These are phyloP conservation scores for Strigops habroptila DNA, from an alignment of 2,113 vertebrate species.

Conservation along the genomic window DNA sequence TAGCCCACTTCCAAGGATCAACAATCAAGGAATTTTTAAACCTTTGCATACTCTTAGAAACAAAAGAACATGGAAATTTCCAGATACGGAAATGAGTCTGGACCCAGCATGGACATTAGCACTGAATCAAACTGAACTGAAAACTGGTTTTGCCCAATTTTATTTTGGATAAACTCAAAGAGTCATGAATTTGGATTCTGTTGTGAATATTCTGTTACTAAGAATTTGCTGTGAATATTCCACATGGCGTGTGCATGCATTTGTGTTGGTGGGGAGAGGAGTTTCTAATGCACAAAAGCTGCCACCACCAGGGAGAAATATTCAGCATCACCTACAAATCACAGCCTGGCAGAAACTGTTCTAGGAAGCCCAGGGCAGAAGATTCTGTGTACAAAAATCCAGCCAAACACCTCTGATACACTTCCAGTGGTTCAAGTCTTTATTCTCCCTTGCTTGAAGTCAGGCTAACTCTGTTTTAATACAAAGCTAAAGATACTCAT, in stretches of 20 bases:
- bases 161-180: neutral
- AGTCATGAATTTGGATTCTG: neutral
- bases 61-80: neutral
- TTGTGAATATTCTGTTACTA: neutral
- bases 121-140: neutral
- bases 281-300: neutral
- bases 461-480: neutral
- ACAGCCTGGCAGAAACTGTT: neutral
- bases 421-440: neutral
- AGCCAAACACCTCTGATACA: neutral
- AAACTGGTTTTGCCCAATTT: neutral
- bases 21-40: neutral
- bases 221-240: neutral
- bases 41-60: neutral
- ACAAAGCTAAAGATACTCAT: neutral
- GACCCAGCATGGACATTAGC: neutral
- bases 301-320: neutral
- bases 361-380: neutral
- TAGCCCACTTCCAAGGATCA: neutral
- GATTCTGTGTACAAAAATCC: neutral
- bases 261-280: neutral
- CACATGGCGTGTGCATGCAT: rapidly evolving
- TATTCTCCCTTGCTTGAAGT: neutral
- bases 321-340: neutral
- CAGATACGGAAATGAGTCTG: neutral